These are phyloP conservation scores for Terrapene triunguis DNA, from an alignment of 2,113 vertebrate species.

Conservation along the genomic window DNA sequence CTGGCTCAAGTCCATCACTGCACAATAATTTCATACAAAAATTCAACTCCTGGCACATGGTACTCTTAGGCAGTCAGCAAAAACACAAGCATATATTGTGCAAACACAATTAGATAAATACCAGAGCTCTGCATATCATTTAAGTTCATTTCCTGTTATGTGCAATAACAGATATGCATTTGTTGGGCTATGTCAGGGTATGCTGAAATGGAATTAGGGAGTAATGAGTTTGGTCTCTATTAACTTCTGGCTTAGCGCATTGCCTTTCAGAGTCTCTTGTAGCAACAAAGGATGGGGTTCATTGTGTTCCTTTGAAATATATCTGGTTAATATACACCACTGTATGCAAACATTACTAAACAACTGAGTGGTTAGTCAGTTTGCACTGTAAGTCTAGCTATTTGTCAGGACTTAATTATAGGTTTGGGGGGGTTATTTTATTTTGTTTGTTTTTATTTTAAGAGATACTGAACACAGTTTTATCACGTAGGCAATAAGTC, in stretches of 20 bases:
- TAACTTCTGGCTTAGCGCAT: background rate
- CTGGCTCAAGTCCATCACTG: background rate
- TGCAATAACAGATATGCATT: background rate
- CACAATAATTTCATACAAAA: background rate
- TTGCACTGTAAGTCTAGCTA: background rate
- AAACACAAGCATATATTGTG: background rate
- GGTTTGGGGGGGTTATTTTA: background rate
- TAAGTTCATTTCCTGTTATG: background rate
- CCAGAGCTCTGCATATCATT: background rate
- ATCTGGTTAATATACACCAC: background rate
- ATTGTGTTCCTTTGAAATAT: background rate
- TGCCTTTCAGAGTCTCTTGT: background rate
- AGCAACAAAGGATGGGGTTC: background rate
- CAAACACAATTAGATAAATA: background rate
- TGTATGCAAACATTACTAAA: background rate
- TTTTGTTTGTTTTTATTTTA: no score
- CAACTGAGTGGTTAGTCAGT: background rate
- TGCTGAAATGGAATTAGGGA: no score
- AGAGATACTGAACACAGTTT: background rate
- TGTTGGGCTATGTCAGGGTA: no score
- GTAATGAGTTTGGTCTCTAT: background rate
- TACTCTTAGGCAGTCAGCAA: background rate
- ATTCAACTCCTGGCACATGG: background rate
- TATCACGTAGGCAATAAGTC: background rate
- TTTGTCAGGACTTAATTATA: background rate